Evolutionary conservation across 2,797 vertebrate species (phyloP), one percentile per base, ranked within the genome.

Genomic region (Rhinichthys osculus): DNA sequence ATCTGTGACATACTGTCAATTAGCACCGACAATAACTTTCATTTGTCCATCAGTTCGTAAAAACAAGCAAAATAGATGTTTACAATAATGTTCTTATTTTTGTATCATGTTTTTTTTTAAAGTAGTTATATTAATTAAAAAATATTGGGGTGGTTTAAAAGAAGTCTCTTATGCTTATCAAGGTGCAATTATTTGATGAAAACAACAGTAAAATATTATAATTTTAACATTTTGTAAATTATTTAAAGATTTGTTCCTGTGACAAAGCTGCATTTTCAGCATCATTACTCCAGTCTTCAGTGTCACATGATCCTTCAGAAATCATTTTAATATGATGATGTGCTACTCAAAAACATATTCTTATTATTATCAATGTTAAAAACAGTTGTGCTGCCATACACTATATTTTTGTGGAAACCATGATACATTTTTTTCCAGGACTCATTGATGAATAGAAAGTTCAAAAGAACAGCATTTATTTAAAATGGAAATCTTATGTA

Each of bases 31-130:
- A 38, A 38, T 77, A 6, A 19, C 44, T 69, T 44, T 23, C 19
- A 40, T 21, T 27, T 30, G 9, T 83, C 27, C 30, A 7, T 69
- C 42, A 50, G 27, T n/a, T 69, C 7, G 1, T 33, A n/a, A 79
- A 71, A 79, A 57, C 44, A 52, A 73, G 27, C 23, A 44, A 44
- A 35, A 47, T 52, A 21, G 27, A 16, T 27, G 17, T 30, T 78
- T 42, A 40, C 35, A 84, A 33, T 77, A 57, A 84, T n/a, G 10
- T 11, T 62, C 23, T n/a, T 59, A 59, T n/a, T 62, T 27, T 59
- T n/a, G 57, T 59, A n/a, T 10, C 2, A 1, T 50, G 42, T 50
- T 10, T 50, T 74, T 30, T 13, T 47, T 11, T 44, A 19, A 30
- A 44, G 38, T 59, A 52, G 13, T 27, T n/a, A 17, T 16, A 62